phyloP scores from a whole-genome alignment of 2,797 vertebrate genomes.

The Pristis pectinata region DNA sequence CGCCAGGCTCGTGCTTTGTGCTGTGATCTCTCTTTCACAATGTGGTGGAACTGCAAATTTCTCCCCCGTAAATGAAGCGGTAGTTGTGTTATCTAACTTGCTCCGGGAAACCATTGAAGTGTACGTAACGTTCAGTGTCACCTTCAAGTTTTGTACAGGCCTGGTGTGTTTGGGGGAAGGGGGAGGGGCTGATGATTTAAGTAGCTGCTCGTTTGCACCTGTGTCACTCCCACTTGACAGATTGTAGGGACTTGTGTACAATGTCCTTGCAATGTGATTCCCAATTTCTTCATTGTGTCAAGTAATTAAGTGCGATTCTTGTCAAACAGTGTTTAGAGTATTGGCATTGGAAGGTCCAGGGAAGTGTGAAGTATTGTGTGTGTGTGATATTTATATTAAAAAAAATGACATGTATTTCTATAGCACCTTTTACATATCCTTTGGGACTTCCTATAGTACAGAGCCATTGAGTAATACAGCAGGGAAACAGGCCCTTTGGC shows the following conservation, averaged over 20 bases:
- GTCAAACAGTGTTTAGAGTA: neutral
- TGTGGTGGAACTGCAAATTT: neutral
- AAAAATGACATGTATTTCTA: no score
- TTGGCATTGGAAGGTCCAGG: neutral
- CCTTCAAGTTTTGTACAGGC: neutral
- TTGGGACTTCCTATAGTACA: no score
- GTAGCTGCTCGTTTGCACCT: neutral
- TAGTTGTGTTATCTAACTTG: neutral
- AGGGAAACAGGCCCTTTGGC: no score
- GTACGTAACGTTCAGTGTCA: neutral
- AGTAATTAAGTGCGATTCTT: neutral
- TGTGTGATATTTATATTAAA: neutral
- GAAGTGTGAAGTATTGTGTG: neutral
- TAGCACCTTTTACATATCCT: no score
- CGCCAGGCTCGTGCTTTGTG: neutral
- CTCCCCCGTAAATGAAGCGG: neutral
- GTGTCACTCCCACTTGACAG: neutral
- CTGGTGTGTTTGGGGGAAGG: neutral
- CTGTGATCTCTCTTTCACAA: neutral
- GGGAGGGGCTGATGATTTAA: neutral
- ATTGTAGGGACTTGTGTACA: no score
- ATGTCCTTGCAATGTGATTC: neutral
- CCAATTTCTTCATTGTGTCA: neutral
- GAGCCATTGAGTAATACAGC: no score
- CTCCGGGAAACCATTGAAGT: neutral